Percentiles rank a stretch among this genome's conserved stretches.
Conservation (phyloP, 1,140 invertebrate species). For the Hycleus phaleratus region DNA sequence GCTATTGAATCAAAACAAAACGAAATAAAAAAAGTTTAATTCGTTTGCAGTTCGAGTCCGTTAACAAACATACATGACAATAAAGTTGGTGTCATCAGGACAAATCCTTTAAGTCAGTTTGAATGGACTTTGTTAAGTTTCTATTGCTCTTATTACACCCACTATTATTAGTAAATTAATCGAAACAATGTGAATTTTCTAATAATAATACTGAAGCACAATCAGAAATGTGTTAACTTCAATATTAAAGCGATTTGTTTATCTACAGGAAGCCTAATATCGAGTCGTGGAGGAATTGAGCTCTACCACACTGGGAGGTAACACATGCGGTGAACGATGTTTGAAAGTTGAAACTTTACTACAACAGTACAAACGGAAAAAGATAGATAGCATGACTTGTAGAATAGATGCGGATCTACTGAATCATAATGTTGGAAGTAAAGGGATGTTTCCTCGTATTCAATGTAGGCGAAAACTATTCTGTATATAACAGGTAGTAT, state of each 20-base stretch:
- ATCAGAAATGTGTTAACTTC: constrained; percentile 24
- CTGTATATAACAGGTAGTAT: too few relatives aligned
- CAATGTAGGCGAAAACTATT: not conserved
- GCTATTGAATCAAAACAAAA: too few relatives aligned
- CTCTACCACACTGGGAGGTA: constrained; percentile 14
- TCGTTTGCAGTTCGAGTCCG: too few relatives aligned
- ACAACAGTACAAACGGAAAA: not conserved
- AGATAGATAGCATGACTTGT: not conserved
- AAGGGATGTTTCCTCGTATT: not conserved
- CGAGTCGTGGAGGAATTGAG: constrained; percentile 13
- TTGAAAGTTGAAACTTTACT: not conserved
- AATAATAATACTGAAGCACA: constrained; percentile 12
- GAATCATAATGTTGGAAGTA: not conserved
- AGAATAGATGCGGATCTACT: not conserved
- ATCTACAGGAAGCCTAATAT: constrained; percentile 19
- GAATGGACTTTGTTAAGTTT: too few relatives aligned
- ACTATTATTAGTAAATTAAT: too few relatives aligned
- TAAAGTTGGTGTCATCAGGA: too few relatives aligned
- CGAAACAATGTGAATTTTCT: constrained; percentile 2
- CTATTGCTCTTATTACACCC: too few relatives aligned
- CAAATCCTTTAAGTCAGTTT: too few relatives aligned
- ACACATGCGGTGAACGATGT: constrained; percentile 22
- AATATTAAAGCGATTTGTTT: constrained; percentile 29
- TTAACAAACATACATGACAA: too few relatives aligned
- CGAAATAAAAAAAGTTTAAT: too few relatives aligned